Base-by-base conservation (phyloP, 1,140 invertebrate genomes). In the Drosophila arawakana region DNA sequence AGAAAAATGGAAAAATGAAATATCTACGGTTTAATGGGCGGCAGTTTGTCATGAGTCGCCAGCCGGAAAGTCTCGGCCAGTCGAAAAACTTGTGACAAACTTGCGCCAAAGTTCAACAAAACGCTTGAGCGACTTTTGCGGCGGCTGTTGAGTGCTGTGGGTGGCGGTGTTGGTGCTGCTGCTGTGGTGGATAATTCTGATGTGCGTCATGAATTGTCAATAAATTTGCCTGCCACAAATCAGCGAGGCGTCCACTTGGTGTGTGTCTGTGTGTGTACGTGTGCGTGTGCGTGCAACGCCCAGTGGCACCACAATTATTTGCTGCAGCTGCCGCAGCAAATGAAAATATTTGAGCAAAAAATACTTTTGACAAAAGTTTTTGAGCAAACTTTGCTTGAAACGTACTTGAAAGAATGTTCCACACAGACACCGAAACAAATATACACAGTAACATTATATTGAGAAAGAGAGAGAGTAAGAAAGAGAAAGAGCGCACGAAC, bases 161-260 rank as follows among this genome's bases (percentile, higher is more conserved):
- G 21, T 34, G 47, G 47, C 21, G 55, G 25, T 46, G 60, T 1
- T 39, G 44, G 4, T 52, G 61, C 15, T 62, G 47, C 10, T 49
- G 10, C 30, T 66, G 55, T 30, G 25, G 25, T 30, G 25, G 25
- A 3, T 30, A 30, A 30, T 30, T 30, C 9, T 39, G 59, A 34
- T 62, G 68, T 49, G 54, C 54, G 60, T 61, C 82, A 86, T 88
- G 83, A 88, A 88, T 88, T 88, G 83, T 88, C 83, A 89, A 88
- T 89, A 88, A 88, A 88, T 88, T 88, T 88, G 83, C 76, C 63
- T 88, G 83, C 82, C 76, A 85, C 82, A 86, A 86, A 86, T 86
- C 82, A 86, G 75, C 57, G 71, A 68, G 44, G 49, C 76, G 68
- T 55, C 68, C 80, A 76, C 61, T 50, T 62, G 49, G 25, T 63